Evolutionary conservation across 1,140 invertebrate species (phyloP).

Genomic region (Carcinoscorpius rotundicauda): DNA sequence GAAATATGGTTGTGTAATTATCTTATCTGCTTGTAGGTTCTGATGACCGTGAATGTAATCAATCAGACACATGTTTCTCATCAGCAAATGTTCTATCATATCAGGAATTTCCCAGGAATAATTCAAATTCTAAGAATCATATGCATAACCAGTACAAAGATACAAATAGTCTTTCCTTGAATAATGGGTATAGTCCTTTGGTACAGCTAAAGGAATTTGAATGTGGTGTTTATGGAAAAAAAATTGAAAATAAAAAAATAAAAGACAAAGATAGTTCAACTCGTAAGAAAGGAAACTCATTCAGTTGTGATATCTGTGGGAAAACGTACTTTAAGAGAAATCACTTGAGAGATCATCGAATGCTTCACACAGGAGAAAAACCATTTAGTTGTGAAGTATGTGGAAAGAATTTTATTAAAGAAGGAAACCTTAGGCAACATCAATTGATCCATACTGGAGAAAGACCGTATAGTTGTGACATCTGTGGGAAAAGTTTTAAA

Average conservation of each 20-base stretch:
- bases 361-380: background rate
- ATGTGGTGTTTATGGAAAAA: constrained; percentile 25
- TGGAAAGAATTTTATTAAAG: constrained; percentile 15
- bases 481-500: constrained; percentile 49
- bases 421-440: constrained; percentile 14
- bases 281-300: constrained; percentile 16
- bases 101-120: no score
- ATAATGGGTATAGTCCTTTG: no score
- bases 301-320: constrained; percentile 14
- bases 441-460: constrained; percentile 63
- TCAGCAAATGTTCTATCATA: no score
- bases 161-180: no score
- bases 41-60: no score
- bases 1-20: no score
- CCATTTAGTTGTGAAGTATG: constrained; percentile 14
- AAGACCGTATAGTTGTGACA: constrained; percentile 58
- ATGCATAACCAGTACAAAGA: no score
- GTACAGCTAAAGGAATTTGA: constrained; percentile 26
- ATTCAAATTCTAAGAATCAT: no score
- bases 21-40: no score
- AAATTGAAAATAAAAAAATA: constrained; percentile 31
- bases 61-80: no score
- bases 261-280: constrained; percentile 18
- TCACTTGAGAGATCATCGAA: constrained; percentile 2
- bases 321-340: constrained; percentile 2